A percentile compares a stretch with the other conserved stretches of the same genome.
Conservation (phyloP, 2,888 invertebrate genomes). For the Apocheima hispidaria region DNA sequence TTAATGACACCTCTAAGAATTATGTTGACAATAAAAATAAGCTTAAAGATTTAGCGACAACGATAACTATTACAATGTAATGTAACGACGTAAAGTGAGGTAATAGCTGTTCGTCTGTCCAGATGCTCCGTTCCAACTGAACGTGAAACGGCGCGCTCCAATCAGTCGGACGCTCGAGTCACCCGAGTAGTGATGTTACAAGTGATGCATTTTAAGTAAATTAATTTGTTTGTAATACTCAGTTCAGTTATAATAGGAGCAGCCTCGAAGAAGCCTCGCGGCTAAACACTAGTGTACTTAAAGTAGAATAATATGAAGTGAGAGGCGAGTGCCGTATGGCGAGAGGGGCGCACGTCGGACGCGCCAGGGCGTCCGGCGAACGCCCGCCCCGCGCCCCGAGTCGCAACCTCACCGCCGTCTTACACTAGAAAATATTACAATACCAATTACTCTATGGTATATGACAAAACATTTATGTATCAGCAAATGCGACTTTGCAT, state of each 20-base stretch:
- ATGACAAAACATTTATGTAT: conserved; percentile 62
- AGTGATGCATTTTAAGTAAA: conserved; percentile 57
- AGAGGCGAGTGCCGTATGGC: conserved; percentile 67
- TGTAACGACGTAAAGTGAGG: conserved; percentile 78
- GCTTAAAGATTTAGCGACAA: conserved; percentile 78
- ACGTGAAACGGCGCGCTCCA: neutral
- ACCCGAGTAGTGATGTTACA: conserved; percentile 51
- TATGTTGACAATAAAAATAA: conserved; percentile 71
- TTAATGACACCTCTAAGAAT: conserved; percentile 75
- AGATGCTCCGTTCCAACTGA: conserved; percentile 69
- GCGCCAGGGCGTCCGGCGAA: conserved; percentile 1
- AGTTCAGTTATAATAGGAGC: conserved; percentile 73
- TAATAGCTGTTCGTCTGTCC: conserved; percentile 62
- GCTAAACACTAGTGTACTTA: conserved; percentile 49
- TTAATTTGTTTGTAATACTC: conserved; percentile 36
- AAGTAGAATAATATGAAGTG: conserved; percentile 49
- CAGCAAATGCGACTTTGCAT: conserved; percentile 73
- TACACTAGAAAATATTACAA: conserved; percentile 66
- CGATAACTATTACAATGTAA: conserved; percentile 61
- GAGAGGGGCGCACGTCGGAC: conserved; percentile 15
- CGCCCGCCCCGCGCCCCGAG: conserved; percentile 49
- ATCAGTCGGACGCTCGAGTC: conserved; percentile 25
- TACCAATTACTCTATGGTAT: conserved; percentile 71
- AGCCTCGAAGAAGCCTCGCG: conserved; percentile 64
- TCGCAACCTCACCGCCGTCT: conserved; percentile 57